phyloP scores from a whole-genome alignment of 2,113 vertebrate species.

The Trichechus manatus region DNA sequence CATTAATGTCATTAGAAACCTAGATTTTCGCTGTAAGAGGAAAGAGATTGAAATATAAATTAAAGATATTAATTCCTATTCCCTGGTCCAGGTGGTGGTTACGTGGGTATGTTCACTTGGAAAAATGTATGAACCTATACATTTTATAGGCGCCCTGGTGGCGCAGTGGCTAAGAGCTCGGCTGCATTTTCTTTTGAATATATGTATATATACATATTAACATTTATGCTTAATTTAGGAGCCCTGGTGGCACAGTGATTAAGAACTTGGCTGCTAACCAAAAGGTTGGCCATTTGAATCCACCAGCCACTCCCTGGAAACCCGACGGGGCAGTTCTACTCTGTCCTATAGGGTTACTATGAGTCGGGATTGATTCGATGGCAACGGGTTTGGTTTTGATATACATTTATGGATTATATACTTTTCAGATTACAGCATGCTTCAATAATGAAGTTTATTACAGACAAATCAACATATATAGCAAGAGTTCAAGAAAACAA shows the following conservation, averaged over 20 bases:
- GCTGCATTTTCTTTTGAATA: too few relatives aligned
- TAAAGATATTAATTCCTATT: background rate
- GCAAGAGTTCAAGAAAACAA: background rate
- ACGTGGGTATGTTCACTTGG: background rate
- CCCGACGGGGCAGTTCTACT: too few relatives aligned
- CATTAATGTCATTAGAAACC: background rate
- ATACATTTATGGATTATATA: background rate
- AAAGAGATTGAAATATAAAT: background rate
- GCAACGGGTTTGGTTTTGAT: background rate
- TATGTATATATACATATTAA: too few relatives aligned
- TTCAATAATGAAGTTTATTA: background rate
- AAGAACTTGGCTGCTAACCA: too few relatives aligned
- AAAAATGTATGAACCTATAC: background rate
- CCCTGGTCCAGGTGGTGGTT: conserved; percentile 21
- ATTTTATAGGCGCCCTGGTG: too few relatives aligned
- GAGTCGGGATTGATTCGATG: too few relatives aligned
- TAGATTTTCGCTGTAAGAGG: background rate
- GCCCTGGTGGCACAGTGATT: too few relatives aligned
- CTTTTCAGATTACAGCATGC: background rate
- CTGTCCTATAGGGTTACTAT: too few relatives aligned
- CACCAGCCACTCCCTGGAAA: too few relatives aligned
- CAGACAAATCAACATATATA: background rate
- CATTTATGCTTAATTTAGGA: too few relatives aligned
- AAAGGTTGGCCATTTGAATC: too few relatives aligned
- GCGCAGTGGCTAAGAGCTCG: too few relatives aligned